phyloP scores from a whole-genome alignment of 2,113 vertebrate genomes.

The Pterocles gutturalis region DNA sequence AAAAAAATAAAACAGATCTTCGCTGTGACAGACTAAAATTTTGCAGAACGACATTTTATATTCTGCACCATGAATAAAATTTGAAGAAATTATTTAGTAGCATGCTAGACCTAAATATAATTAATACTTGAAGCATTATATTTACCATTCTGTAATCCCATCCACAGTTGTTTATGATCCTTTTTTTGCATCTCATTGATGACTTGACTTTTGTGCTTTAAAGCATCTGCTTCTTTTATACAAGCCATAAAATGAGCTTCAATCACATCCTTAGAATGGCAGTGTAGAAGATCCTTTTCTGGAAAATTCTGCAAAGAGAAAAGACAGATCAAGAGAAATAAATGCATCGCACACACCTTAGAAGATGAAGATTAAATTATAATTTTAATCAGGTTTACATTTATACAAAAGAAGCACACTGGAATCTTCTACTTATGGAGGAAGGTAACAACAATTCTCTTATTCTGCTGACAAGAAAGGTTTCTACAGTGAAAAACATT shows the following conservation, averaged over 20 bases:
- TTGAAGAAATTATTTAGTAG: neutral
- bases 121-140: neutral
- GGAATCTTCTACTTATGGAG: neutral
- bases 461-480: neutral
- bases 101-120: neutral
- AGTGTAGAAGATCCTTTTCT: constrained; percentile 92
- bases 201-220: constrained; percentile 98
- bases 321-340: constrained; percentile 6
- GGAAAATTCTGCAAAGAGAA: constrained; percentile 89
- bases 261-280: constrained; percentile 90
- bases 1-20: neutral
- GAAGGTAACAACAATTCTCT: neutral
- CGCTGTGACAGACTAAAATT: neutral
- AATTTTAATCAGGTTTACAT: neutral
- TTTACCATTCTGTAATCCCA: constrained; percentile 98
- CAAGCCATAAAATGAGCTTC: constrained; percentile 99
- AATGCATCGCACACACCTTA: neutral
- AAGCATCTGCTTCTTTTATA: constrained; percentile 98
- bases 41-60: neutral
- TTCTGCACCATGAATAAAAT: neutral
- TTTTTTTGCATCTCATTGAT: constrained; percentile 99
- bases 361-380: neutral
- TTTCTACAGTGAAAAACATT: neutral
- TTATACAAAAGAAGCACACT: neutral
- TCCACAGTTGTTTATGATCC: constrained; percentile 99